phyloP scores from a whole-genome alignment of 2,888 invertebrate species.

The Eupithecia tripunctaria region DNA sequence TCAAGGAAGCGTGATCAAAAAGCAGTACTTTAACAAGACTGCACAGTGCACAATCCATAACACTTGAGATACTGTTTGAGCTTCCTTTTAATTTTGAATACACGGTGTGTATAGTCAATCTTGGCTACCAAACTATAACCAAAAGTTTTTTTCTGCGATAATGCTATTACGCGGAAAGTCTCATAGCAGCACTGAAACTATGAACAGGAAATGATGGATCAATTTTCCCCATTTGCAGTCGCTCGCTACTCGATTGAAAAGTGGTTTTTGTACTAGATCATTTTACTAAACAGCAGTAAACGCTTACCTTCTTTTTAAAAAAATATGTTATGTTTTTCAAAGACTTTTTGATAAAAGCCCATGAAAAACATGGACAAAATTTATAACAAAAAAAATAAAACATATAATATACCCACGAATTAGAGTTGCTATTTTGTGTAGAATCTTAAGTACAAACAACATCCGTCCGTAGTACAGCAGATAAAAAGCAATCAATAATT shows the following conservation, averaged over 20 bases:
- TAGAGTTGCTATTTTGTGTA: background rate
- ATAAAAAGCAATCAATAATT: background rate
- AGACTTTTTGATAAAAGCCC: too few species aligned
- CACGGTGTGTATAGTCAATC: background rate
- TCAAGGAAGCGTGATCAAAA: conserved; percentile 74
- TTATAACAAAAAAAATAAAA: too few species aligned
- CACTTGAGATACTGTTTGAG: conserved; percentile 67
- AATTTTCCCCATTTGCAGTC: background rate
- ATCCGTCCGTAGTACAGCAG: background rate
- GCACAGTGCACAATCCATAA: conserved; percentile 67
- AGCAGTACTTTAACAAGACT: conserved; percentile 67
- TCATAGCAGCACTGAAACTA: background rate
- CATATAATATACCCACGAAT: background rate
- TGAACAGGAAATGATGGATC: background rate
- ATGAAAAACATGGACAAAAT: too few species aligned
- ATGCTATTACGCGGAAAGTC: background rate
- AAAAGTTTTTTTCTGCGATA: background rate
- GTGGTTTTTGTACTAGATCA: background rate
- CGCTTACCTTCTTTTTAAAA: background rate
- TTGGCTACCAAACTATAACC: background rate
- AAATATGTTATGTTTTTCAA: background rate
- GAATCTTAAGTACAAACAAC: background rate
- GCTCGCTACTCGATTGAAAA: background rate
- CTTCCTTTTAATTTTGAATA: conserved; percentile 32
- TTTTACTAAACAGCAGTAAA: background rate